Base-by-base conservation (phyloP, 2,888 invertebrate species). In the Andrena fulva region DNA sequence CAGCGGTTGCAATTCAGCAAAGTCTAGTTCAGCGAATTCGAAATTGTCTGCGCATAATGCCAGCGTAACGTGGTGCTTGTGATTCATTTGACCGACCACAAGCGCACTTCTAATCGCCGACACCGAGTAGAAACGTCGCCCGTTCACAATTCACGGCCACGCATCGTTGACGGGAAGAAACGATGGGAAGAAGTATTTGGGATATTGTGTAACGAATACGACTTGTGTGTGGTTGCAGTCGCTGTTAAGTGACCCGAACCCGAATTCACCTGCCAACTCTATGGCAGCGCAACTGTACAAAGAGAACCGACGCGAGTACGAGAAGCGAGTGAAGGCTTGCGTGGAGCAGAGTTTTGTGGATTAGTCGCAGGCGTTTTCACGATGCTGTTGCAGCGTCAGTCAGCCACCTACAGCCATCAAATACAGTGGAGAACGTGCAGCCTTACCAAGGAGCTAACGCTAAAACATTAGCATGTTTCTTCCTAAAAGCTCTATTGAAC, bases 291-390 rank as follows among this genome's bases (percentile, higher is more conserved):
- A 99, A 95, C 96, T 99, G 93, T 99, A 99, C 95, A 99, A 99
- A 96, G 99, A 99, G 95, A 99, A 99, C 95, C 96, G 99, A 93
- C 96, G 99, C 93, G 99, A 99, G 95, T 99, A 99, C 95, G 99
- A 99, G 96, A 99, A 99, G 95, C 97, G 99, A 96, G 99, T 99
- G 94, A 98, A 99, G 96, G 98, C 98, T 93, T 99, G 99, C 95
- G 99, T 99, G 94, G 99, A 99, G 96, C 99, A 99, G 95, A 99
- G 99, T 95, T 99, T 99, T 97, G 97, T 98, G 95, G 98, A 98
- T 96, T 98, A 98, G 96, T 93, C 89, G 91, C 89, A 78, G 85
- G 82, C 74, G 68, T 82, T 85, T 84, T 80, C 72, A 69, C 77
- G 80, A 74, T 88, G 86, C 86, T 89, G 78, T 79, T 69, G 64